A percentile compares a stretch with the other conserved stretches of the same genome.
Evolutionary conservation across 2,113 vertebrate species (phyloP).

Genomic region (Chaetura pelagica): DNA sequence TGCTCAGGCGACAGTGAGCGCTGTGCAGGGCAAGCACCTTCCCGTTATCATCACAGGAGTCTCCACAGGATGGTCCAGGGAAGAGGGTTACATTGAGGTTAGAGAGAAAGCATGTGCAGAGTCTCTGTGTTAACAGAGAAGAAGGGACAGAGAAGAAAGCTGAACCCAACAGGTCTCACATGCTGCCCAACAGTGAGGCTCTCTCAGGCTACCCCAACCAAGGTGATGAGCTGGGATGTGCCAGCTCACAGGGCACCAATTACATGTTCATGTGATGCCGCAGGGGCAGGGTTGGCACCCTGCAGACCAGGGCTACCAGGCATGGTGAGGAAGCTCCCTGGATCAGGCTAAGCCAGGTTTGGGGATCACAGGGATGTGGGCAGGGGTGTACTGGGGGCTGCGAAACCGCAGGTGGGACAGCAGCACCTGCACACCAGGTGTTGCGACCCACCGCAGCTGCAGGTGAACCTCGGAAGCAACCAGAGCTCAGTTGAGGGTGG

Average conservation of each 20-base stretch:
- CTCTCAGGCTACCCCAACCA: neutral
- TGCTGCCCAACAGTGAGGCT: neutral
- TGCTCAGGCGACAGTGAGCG: neutral
- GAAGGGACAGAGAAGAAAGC: constrained; percentile 37
- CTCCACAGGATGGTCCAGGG: neutral
- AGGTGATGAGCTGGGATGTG: rapidly evolving
- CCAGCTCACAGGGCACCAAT: neutral
- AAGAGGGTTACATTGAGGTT: neutral
- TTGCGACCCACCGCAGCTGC: neutral
- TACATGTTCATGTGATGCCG: neutral
- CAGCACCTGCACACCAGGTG: neutral
- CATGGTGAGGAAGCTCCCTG: rapidly evolving
- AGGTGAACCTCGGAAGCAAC: neutral
- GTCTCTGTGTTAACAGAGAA: constrained; percentile 41
- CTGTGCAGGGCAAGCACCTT: neutral
- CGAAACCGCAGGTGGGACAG: neutral
- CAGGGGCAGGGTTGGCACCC: neutral
- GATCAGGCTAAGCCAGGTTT: neutral
- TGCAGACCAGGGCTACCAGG: neutral
- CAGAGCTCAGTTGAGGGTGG: neutral
- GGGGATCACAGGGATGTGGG: neutral
- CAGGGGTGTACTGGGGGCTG: neutral
- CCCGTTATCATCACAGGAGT: neutral
- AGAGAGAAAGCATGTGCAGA: constrained; percentile 7
- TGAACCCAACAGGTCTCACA: neutral